Conservation (phyloP, 1,140 invertebrate species). For the Bombus picipes region DNA sequence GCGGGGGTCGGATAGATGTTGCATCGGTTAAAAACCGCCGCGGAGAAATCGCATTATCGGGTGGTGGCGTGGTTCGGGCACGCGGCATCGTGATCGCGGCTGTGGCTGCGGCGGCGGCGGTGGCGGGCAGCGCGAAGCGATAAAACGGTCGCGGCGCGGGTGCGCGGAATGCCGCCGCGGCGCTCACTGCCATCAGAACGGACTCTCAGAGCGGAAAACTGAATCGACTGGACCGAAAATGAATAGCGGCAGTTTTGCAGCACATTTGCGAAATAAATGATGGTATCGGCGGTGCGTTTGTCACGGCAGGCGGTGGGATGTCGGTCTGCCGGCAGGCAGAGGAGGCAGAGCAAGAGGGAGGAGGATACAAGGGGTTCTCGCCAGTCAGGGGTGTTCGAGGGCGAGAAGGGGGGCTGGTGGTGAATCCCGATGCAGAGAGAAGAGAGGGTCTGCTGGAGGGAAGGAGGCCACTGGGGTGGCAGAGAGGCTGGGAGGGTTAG, state of each 20-base stretch:
- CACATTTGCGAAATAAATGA: slow-evolving; percentile 83
- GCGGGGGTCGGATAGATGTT: neutral
- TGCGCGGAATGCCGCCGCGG: slow-evolving; percentile 32
- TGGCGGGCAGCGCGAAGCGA: slow-evolving; percentile 48
- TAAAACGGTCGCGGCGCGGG: slow-evolving; percentile 57
- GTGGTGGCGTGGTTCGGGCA: neutral
- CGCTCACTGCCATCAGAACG: slow-evolving; percentile 53
- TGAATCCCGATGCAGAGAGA: slow-evolving; percentile 54
- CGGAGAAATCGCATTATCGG: slow-evolving; percentile 74
- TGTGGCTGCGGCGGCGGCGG: no score
- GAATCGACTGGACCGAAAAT: slow-evolving; percentile 82
- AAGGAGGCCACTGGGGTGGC: slow-evolving; percentile 59
- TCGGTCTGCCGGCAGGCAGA: slow-evolving; percentile 66
- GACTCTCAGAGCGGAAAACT: slow-evolving; percentile 79
- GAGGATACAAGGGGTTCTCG: slow-evolving; percentile 56
- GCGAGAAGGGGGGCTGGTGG: slow-evolving; percentile 13
- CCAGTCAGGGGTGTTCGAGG: slow-evolving; percentile 44
- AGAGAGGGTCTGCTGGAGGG: slow-evolving; percentile 57
- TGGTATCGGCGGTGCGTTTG: slow-evolving; percentile 82
- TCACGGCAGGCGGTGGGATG: slow-evolving; percentile 77
- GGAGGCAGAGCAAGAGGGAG: slow-evolving; percentile 48
- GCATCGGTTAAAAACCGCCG: slow-evolving; percentile 48
- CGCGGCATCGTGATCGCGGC: slow-evolving; percentile 23
- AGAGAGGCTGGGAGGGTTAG: slow-evolving; percentile 69
- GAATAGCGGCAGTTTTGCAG: slow-evolving; percentile 83